Evolutionary conservation across 2,888 invertebrate species (phyloP).

Genomic region (Polyommatus icarus): DNA sequence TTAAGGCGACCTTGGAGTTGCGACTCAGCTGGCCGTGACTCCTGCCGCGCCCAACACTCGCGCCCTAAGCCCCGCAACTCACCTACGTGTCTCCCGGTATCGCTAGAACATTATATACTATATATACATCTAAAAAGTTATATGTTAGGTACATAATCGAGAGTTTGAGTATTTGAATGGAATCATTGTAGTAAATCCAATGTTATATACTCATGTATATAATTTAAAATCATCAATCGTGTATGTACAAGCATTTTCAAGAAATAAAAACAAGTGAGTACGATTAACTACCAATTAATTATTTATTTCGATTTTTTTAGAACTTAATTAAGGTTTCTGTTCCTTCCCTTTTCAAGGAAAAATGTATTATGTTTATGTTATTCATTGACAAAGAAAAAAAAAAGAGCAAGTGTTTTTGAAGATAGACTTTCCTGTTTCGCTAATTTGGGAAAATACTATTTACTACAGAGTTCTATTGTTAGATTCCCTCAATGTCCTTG

Average conservation of each 20-base stretch:
- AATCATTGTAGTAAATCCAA: too few relatives aligned
- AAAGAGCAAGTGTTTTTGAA: not conserved
- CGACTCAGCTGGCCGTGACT: not conserved
- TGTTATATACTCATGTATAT: too few relatives aligned
- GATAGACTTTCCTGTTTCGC: not conserved
- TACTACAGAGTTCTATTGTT: not conserved
- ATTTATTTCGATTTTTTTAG: too few relatives aligned
- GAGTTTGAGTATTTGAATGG: not conserved
- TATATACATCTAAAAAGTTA: too few relatives aligned
- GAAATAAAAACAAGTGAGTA: too few relatives aligned
- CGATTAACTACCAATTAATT: too few relatives aligned
- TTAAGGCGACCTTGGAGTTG: not conserved
- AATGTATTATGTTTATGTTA: not conserved
- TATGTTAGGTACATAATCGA: not conserved
- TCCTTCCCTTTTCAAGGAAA: not conserved
- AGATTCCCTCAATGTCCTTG: not conserved
- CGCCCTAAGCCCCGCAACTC: not conserved
- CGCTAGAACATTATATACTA: too few relatives aligned
- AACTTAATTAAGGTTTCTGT: too few relatives aligned
- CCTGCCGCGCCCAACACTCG: slow-evolving; percentile 2
- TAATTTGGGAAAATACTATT: not conserved
- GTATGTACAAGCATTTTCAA: too few relatives aligned
- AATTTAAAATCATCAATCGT: too few relatives aligned
- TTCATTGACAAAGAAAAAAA: not conserved
- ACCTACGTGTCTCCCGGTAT: not conserved